Base-by-base conservation (phyloP, 2,113 vertebrate genomes). In the Hippocampus zosterae region DNA sequence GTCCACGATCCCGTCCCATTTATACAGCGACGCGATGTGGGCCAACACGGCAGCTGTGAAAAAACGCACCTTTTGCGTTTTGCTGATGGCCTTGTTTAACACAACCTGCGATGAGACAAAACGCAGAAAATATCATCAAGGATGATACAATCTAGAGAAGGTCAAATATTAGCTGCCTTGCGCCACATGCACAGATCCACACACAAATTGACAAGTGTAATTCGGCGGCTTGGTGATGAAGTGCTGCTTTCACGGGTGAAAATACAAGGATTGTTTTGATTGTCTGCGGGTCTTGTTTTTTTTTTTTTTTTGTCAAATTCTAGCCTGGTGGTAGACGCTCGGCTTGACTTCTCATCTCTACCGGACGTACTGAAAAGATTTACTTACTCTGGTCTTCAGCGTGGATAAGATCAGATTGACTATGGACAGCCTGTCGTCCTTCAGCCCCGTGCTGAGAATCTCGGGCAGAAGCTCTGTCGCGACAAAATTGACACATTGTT, bases 31-130 rank as follows among this genome's bases (percentile, higher is more conserved):
- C 0, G 96, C 92, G 0, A 98, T 89, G 69, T 92, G 92, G 81
- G 89, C 88, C 76, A 99, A 72, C 2, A 95, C 25, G 6, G 92
- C 90, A 0, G 93, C 87, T 0, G 91, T 94, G 70, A 98, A 99
- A 81, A 99, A 96, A 0, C 91, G 95, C 19, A 99, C 92, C 72
- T 98, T 99, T 91, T 98, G 96, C 0, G 96, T 98, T 85, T 98
- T 99, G 50, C 86, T 98, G 64, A 98, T 78, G 1, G 65, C 91
- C 79, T 92, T 96, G 84, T 95, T 96, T 67, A 93, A 90, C 66
- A 98, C 85, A 25, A 98, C 94, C 96, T 99, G 79, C 25, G 82
- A 71, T 41, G 72, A 15, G 3, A 44, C 74, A 74, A 40, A 3
- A 55, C 6, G 0, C 63, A 64, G 8, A 37, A 55, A 19, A 59